Evolutionary conservation across 2,797 vertebrate genomes (phyloP).

Genomic region (Alectoris magna): DNA sequence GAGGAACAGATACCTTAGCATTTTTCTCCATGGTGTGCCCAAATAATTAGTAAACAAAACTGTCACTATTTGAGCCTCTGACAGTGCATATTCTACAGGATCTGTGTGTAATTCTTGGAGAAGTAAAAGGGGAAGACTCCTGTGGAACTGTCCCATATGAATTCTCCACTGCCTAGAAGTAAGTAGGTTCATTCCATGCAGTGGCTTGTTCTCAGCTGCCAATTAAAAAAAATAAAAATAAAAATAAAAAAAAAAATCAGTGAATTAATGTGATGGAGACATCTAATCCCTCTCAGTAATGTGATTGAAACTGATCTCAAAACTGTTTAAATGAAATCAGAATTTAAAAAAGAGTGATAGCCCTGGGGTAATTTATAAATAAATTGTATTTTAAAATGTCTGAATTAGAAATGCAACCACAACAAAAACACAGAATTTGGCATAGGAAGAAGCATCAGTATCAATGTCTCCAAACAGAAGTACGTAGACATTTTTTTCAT

Average conservation of each 20-base stretch:
- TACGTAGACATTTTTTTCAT: neutral
- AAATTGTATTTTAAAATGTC: neutral
- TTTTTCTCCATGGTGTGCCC: accelerated
- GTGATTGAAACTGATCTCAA: neutral
- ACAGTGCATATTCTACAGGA: neutral
- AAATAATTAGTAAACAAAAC: neutral
- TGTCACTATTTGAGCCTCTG: neutral
- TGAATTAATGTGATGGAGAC: neutral
- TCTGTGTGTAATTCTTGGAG: neutral
- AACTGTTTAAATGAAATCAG: neutral
- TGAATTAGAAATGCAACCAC: neutral
- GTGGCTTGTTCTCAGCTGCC: neutral
- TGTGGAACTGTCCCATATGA: neutral
- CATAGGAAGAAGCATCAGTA: neutral
- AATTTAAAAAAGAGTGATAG: neutral
- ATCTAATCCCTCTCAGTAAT: neutral
- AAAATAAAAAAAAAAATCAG: no score
- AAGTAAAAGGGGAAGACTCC: neutral
- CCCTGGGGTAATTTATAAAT: neutral
- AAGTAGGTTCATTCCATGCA: neutral
- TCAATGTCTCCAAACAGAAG: neutral
- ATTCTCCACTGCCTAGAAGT: neutral
- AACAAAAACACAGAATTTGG: neutral
- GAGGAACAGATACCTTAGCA: neutral
- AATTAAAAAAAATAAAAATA: neutral